These are phyloP conservation scores for Lasiommata megera DNA, from an alignment of 2,888 invertebrate genomes.

Conservation along the genomic window DNA sequence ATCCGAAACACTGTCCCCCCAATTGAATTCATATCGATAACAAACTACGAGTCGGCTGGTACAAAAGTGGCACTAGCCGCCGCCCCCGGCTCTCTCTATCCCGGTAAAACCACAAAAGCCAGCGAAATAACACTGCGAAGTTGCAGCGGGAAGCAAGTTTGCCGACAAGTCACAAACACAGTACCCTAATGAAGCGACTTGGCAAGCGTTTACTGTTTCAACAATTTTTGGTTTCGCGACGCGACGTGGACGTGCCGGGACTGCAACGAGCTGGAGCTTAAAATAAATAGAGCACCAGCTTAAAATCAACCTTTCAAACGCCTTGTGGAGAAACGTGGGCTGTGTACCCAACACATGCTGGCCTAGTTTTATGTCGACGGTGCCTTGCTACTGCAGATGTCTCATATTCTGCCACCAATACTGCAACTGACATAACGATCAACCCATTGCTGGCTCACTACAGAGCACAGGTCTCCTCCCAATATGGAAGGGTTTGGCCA, in stretches of 20 bases:
- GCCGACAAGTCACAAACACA: conserved; percentile 33
- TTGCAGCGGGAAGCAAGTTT: conserved; percentile 14
- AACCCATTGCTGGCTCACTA: too few relatives aligned
- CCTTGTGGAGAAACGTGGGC: conserved; percentile 1
- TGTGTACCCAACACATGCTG: not conserved
- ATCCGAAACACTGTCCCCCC: too few relatives aligned
- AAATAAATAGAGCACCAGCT: conserved; percentile 3
- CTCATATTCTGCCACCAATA: too few relatives aligned
- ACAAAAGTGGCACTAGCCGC: not conserved
- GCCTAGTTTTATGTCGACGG: not conserved
- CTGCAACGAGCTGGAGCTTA: not conserved
- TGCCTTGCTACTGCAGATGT: too few relatives aligned
- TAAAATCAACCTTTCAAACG: conserved; percentile 8
- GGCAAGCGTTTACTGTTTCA: conserved; percentile 44
- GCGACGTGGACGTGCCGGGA: conserved; percentile 34
- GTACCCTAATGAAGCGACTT: conserved; percentile 56
- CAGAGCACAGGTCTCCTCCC: too few relatives aligned
- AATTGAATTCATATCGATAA: too few relatives aligned
- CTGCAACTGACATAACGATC: too few relatives aligned
- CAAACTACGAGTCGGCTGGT: too few relatives aligned
- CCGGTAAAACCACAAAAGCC: not conserved
- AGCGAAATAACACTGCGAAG: conserved; percentile 1
- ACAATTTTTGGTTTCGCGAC: conserved; percentile 48
- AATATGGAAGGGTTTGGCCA: too few relatives aligned
- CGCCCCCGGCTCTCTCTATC: not conserved